phyloP scores from a whole-genome alignment of 2,797 vertebrate species.

The Pseudocheirus occidentalis region DNA sequence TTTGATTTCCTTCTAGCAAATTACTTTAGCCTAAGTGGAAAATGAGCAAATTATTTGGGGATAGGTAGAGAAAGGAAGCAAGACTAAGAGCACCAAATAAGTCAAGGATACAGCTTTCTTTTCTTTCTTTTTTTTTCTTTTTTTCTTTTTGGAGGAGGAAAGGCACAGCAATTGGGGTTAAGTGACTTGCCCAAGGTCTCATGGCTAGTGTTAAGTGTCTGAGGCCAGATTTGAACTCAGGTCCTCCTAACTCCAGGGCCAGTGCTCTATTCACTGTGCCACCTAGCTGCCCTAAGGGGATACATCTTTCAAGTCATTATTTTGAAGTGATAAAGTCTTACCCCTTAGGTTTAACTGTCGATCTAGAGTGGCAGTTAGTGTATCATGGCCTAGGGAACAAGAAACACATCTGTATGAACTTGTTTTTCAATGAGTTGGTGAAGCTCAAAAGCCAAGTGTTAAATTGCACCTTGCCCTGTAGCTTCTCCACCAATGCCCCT shows the following conservation, averaged over 20 bases:
- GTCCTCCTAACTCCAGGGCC: too few relatives aligned
- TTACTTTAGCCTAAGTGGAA: neutral
- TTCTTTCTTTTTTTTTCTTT: too few relatives aligned
- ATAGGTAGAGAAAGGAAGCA: fast-evolving
- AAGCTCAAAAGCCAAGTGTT: neutral
- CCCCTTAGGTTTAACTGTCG: neutral
- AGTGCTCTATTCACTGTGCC: too few relatives aligned
- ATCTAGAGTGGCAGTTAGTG: neutral
- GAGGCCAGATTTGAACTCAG: too few relatives aligned
- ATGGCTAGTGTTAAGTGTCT: too few relatives aligned
- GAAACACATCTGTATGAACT: neutral
- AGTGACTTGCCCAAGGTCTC: too few relatives aligned
- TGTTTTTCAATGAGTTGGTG: neutral
- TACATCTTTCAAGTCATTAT: neutral
- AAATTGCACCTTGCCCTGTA: neutral
- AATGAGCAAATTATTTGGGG: neutral
- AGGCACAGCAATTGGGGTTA: too few relatives aligned
- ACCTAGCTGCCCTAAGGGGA: too few relatives aligned
- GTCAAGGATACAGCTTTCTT: neutral
- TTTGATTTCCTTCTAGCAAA: neutral
- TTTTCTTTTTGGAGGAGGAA: too few relatives aligned
- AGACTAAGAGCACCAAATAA: neutral
- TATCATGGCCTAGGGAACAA: neutral
- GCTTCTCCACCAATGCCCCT: neutral
- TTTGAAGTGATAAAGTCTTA: neutral